Base-by-base conservation (phyloP, 2,888 invertebrate genomes). In the Sceliomorpha sp. region DNA sequence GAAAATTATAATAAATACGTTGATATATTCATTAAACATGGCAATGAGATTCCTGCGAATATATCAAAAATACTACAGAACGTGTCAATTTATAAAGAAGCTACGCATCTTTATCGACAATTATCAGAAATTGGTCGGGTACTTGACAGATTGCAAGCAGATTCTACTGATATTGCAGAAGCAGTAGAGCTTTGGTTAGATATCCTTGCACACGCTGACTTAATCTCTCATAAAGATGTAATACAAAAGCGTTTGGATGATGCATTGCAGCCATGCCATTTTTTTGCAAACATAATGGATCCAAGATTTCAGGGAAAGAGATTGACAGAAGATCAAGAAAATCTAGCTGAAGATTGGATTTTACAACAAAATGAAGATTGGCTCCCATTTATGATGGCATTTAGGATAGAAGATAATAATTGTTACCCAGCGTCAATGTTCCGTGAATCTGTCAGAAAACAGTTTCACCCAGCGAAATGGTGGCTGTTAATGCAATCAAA, bases 101-200 rank as follows among this genome's bases (percentile, higher is more conserved):
- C 55, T 44, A 29, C n/a, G 12, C 36, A 36, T 29, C 55, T 55
- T 27, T 7, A 17, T 7, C 13, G 26, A n/a, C 55, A 36, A 8
- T n/a, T 44, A 4, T 36, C 14, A 36, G 9, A 5, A 14, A 44
- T 55, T 9, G 36, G 55, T 10, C 0, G 13, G 10, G 26, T n/a
- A 7, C 34, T 55, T 7, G 29, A 44, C 45, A 34, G 4, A 2
- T 13, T 50, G 17, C 44, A 36, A 39, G 31, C 45, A 9, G 47
- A 58, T 10, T n/a, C 13, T 1, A 39, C 39, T 7, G 40, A 59
- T 13, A 40, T 59, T 27, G 40, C 48, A 0, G 42, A 59, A 8
- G 40, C 47, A 10, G 48, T 50, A 2, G 50, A 59, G 14, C 8
- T 59, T 6, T 59, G 48, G 59, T 14, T 59, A 3, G 50, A 59